Evolutionary conservation across 2,888 invertebrate genomes (phyloP), one percentile per base, ranked within the genome.

Genomic region (Psylliodes chrysocephalus): DNA sequence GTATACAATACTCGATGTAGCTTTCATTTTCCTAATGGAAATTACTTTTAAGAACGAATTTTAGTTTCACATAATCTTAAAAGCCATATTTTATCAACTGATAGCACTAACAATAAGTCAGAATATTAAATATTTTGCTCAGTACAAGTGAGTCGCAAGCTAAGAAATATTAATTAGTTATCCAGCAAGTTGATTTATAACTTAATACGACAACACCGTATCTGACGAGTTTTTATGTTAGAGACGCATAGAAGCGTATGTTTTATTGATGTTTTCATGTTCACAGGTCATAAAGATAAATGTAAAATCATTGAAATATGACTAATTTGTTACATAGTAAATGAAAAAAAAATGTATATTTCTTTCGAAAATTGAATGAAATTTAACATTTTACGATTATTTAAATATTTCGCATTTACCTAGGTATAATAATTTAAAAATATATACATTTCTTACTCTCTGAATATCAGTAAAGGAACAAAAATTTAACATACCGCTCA

Each of bases 161-260:
- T 47, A 51, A 42, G 30, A 51, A 44, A 60, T 33, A 52, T 52
- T 52, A 60, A 60, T 60, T 60, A 60, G 18, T 40, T 22, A 19
- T 12, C 15, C 14, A 42, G 38, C 22, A 15, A 12, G 40, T 33
- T 60, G 52, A 60, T 60, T 60, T 60, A 52, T 60, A 19, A 60
- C 42, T 60, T 52, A 60, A 60, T 60, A 30, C 17, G 35, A 42
- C 5, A 25, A 30, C n/a, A 54, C 38, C 52, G 52, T 19, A 38
- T 25, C 38, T 35, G 38, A 52, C 52, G 22, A 8, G 35, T 35
- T 52, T 52, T 52, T 52, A 35, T 38, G 52, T 35, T 19, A 38
- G 52, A 52, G 35, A 52, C 12, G 19, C 5, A 38, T 15, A 52
- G 52, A 52, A 38, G 18, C 35, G 12, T 18, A 15, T 38, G 52